Evolutionary conservation across 2,113 vertebrate genomes (phyloP), one percentile per base, ranked within the genome.

Genomic region (Vireo altiloquus): DNA sequence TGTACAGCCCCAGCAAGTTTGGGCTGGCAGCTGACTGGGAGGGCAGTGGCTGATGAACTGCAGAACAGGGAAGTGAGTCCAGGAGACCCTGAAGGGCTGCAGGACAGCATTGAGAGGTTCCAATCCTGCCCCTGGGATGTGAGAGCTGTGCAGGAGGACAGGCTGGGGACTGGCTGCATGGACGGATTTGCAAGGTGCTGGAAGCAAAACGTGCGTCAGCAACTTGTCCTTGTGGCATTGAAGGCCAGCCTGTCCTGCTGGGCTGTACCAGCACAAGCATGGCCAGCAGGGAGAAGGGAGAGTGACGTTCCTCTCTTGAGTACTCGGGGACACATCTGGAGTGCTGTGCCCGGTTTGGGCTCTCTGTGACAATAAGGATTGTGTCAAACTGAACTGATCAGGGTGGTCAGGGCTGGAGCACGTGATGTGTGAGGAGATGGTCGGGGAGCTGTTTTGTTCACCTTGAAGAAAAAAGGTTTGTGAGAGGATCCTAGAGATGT

Each of bases 161-260:
- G 44, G 11, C 74, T 49, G 70, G 10, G 15, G 5, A 50, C 28
- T 77, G 53, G 15, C 24, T 72, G 49, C 3, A 1, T 5, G 22
- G 77, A 42, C 68, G 22, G 50, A 35, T 86, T 54, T 69, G 31
- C 20, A 31, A 16, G 53, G 47, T 7, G 2, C 12, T 37, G 61
- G 52, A 42, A 66, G 39, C 8, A 2, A 46, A 28, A 20, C 13
- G 22, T 44, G 30, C 0, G 0, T 79, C 39, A 54, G 39, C 24
- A 18, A 0, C 1, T 1, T 50, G 81, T 60, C 72, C 54, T 64
- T 40, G 63, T 61, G 40, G 20, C 0, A 3, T 6, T 31, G 59
- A 52, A 52, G n/a, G 59, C 28, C 30, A 20, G 3, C 21, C 9
- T 53, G 8, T 61, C 19, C 50, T 56, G 6, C 11, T 64, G 31